Evolutionary conservation across 2,113 vertebrate genomes (phyloP).

Genomic region (Nycticryphes semicollaris): DNA sequence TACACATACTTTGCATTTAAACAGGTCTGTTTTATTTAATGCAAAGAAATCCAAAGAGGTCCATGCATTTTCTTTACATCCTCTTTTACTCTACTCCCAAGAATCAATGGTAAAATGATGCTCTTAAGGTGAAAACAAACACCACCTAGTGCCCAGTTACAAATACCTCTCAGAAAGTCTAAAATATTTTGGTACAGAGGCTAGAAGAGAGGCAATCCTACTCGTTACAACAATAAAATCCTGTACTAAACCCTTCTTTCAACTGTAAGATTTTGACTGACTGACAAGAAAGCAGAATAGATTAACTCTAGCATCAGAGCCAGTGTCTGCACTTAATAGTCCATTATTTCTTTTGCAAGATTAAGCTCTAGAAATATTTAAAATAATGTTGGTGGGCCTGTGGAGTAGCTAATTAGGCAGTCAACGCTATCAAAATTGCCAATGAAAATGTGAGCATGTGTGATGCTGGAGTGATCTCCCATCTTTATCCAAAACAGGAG

Average conservation of each 20-base stretch:
- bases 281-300: neutral
- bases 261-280: neutral
- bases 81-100: neutral
- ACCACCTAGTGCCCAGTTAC: neutral
- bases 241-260: neutral
- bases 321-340: neutral
- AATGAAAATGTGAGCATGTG: rapidly evolving
- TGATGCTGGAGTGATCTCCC: neutral
- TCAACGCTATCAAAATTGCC: neutral
- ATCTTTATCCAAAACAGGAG: neutral
- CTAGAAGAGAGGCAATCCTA: neutral
- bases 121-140: neutral
- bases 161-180: neutral
- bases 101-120: neutral
- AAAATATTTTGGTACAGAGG: neutral
- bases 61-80: neutral
- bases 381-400: neutral
- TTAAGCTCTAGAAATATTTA: neutral
- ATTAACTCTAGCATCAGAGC: neutral
- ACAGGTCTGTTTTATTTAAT: neutral
- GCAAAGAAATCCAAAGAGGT: neutral
- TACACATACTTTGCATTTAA: neutral
- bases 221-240: neutral
- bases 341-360: neutral
- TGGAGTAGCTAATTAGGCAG: neutral